Evolutionary conservation across 2,113 vertebrate genomes (phyloP), one percentile per base, ranked within the genome.

Genomic region (Syrmaticus mikado): DNA sequence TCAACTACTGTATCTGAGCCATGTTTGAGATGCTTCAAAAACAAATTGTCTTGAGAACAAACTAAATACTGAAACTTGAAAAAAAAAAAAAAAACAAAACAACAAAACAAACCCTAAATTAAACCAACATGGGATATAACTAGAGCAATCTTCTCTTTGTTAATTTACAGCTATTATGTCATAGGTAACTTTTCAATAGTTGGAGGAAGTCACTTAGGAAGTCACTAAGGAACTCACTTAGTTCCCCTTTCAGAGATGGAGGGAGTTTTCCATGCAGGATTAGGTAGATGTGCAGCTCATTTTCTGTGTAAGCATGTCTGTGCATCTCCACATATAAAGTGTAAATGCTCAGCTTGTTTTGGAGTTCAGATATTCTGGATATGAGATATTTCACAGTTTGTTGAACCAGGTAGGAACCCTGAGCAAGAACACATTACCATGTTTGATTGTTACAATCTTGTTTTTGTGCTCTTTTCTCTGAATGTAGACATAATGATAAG

Each of bases 391-490:
- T 52, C 28, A 15, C 24, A 83, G 20, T 61, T 72, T 70, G 10
- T 70, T 89, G 45, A n/a, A 3, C 10, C 1, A 2, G 22, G 21
- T 17, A 50, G 61, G 43, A 78, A 4, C 19, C 11, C 32, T 36
- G 17, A 77, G 24, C 32, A 79, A 65, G 79, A 67, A 7, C 21
- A 67, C 53, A 27, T 32, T 81, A 30, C 60, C 57, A 19, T 38
- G 16, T 76, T 81, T 67, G 24, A 13, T 46, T 79, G 82, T 96
- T 84, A 28, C 30, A 48, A 7, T 71, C 15, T 61, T 22, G 6
- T 24, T 68, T 93, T 75, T 73, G 13, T 74, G 27, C 40, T 96
- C 41, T 64, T 85, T 40, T 93, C 43, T 72, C 28, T 64, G 67
- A 89, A 78, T 7, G 9, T 65, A 38, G 36, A n/a, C 57, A 32